Percentiles rank a stretch among this genome's conserved stretches.
These are phyloP conservation scores for Podotricha telesiphe DNA, from an alignment of 2,888 invertebrate species.

Conservation along the genomic window DNA sequence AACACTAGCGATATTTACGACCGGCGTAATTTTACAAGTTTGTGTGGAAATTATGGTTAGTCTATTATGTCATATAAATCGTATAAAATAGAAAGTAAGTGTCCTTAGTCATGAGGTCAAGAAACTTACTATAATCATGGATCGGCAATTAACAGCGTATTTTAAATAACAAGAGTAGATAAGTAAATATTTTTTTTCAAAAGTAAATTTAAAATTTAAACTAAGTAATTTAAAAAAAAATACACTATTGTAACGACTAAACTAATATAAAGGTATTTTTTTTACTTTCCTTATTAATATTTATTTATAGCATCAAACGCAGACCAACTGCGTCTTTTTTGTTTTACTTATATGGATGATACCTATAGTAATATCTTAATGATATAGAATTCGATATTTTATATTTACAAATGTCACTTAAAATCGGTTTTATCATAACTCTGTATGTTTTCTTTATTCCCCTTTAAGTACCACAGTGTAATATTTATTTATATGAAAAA, in stretches of 20 bases:
- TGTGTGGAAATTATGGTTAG: constrained; percentile 31
- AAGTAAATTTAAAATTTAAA: too few relatives aligned
- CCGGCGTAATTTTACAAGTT: constrained; percentile 33
- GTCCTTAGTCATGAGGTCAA: constrained; percentile 37
- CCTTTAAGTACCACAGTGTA: neutral
- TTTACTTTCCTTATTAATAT: too few relatives aligned
- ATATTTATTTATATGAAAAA: constrained; percentile 7
- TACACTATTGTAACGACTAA: too few relatives aligned
- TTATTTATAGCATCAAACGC: too few relatives aligned
- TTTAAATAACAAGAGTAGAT: too few relatives aligned
- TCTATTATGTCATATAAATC: constrained; percentile 42
- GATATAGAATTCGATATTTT: neutral
- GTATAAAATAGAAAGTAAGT: constrained; percentile 40
- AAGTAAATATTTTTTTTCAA: too few relatives aligned
- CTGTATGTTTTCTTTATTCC: neutral
- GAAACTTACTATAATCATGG: constrained; percentile 9
- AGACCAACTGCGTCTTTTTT: too few relatives aligned
- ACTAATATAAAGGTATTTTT: too few relatives aligned
- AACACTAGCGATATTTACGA: constrained; percentile 38
- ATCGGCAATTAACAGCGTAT: too few relatives aligned
- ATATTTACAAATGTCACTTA: neutral
- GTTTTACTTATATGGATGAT: too few relatives aligned
- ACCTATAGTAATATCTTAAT: too few relatives aligned
- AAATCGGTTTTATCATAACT: neutral
- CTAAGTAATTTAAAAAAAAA: too few relatives aligned